phyloP scores from a whole-genome alignment of 2,888 invertebrate genomes.

The Anaspis maculata region DNA sequence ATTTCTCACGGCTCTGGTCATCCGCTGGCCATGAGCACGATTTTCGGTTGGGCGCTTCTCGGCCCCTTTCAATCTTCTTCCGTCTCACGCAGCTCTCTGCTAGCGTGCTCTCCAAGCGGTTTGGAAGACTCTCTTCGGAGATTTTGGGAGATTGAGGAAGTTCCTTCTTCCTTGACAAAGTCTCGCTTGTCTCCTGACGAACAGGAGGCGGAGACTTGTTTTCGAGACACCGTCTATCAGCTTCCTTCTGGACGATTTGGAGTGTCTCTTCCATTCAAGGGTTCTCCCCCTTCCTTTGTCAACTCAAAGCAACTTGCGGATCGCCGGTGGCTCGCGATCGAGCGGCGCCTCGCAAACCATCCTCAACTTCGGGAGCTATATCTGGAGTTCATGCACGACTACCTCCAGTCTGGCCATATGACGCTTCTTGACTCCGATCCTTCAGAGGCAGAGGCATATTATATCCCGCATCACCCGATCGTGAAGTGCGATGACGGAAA shows the following conservation, averaged over 20 bases:
- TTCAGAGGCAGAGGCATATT: conserved; percentile 3
- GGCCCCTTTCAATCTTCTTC: neutral
- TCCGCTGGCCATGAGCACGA: conserved; percentile 1
- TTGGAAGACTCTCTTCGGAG: neutral
- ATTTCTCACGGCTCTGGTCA: neutral
- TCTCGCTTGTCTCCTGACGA: neutral
- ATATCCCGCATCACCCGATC: conserved; percentile 12
- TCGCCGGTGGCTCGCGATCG: neutral
- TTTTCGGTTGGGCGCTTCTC: neutral
- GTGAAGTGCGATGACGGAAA: neutral
- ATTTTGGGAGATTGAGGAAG: conserved; percentile 1
- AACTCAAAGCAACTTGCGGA: neutral
- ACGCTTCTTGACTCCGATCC: neutral
- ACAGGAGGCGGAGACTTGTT: neutral
- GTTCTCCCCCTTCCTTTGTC: neutral
- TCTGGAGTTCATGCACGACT: conserved; percentile 10
- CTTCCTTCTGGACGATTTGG: conserved; percentile 1
- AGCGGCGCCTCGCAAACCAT: neutral
- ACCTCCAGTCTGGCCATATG: conserved; percentile 10
- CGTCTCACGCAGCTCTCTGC: neutral
- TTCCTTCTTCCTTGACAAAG: neutral
- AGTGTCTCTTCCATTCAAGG: conserved; percentile 1
- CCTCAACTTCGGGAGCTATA: neutral
- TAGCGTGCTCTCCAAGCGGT: neutral
- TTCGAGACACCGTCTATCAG: neutral